Base-by-base conservation (phyloP, 2,888 invertebrate genomes). In the Philopedon plagiatum region DNA sequence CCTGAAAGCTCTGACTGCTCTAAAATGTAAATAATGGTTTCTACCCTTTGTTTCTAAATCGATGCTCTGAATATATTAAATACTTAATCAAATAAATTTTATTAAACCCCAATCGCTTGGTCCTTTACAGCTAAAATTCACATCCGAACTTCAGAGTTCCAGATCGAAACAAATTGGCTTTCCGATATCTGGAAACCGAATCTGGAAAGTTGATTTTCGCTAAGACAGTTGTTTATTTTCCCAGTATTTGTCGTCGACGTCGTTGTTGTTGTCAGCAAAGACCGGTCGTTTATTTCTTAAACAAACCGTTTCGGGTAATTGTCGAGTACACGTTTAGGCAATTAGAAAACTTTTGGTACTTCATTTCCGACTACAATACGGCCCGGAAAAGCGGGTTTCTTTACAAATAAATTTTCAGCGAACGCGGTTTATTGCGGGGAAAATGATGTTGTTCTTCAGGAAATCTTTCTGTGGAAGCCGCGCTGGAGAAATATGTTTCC, bases 281-380 rank as follows among this genome's bases (percentile, higher is more conserved):
- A 29, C 15, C 0, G 51, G 26, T 21, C 23, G 39, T 54, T 54
- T 34, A 62, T 68, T 68, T 68, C 51, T 60, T 15, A 51, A 37
- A 54, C 54, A 54, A 68, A 61, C 29, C 29, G 68, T 19, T 9
- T 41, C 62, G 11, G 21, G 61, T 61, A 68, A 68, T 61, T 68
- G 68, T 26, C 44, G 13, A 44, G 34, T 54, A 68, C 68, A 68
- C 54, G 62, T 41, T 68, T 54, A 41, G 26, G 51, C 68, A 68
- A 68, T 68, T 68, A 68, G 13, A 41, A 62, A 68, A 61, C 29
- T 61, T 41, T 37, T 19, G 37, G 41, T 44, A 62, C 39, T 19
- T 62, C 29, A 21, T 41, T 32, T 21, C n/a, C 11, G 8, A 5
- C 49, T 7, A 21, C 21, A n/a, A n/a, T 0, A 21, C 19, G 1